Evolutionary conservation across 2,797 vertebrate species (phyloP).

Genomic region (Propithecus deckenii): DNA sequence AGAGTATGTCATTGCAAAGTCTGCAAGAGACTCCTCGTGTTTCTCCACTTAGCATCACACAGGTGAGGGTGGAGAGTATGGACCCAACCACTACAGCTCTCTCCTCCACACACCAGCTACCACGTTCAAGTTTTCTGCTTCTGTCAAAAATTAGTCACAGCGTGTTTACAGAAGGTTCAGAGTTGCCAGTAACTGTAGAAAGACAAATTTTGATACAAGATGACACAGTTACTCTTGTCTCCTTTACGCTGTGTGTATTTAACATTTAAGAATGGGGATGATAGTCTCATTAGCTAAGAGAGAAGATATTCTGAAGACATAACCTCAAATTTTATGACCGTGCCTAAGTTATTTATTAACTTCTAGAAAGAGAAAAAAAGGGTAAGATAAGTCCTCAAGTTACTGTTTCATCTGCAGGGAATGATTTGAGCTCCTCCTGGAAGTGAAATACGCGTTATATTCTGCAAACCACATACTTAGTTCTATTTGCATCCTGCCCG

Average conservation of each 20-base stretch:
- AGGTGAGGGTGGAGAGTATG: conserved; percentile 69
- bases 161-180: conserved; percentile 76
- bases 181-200: conserved; percentile 73
- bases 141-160: conserved; percentile 77
- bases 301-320: conserved; percentile 57
- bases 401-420: conserved; percentile 35
- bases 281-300: conserved; percentile 67
- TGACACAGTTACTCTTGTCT: conserved; percentile 32
- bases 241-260: conserved; percentile 34
- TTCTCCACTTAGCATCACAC: conserved; percentile 72
- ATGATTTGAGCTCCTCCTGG: conserved; percentile 11
- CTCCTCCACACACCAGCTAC: conserved; percentile 63
- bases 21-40: conserved; percentile 78
- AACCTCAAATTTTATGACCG: background rate
- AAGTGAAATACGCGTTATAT: conserved; percentile 13
- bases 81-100: conserved; percentile 65
- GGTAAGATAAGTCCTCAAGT: background rate
- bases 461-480: background rate
- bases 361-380: background rate
- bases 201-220: conserved; percentile 72
- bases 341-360: conserved; percentile 35
- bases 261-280: conserved; percentile 62
- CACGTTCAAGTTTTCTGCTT: conserved; percentile 77
- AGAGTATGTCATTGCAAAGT: conserved; percentile 65
- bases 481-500: background rate